Conservation (phyloP, 2,888 invertebrate genomes). For the Actias luna region DNA sequence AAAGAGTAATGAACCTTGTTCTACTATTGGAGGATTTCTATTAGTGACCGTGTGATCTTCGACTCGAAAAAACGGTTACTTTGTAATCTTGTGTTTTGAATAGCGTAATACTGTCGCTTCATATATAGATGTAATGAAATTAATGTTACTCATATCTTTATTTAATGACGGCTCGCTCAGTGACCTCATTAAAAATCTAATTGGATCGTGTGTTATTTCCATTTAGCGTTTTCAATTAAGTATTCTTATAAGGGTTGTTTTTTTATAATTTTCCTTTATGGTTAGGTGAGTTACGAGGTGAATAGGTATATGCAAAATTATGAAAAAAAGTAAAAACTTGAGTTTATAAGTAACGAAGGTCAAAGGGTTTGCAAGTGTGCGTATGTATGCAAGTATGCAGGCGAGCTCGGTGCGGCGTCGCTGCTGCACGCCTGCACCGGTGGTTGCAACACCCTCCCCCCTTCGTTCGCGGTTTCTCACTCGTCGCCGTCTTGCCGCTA, state of each 20-base stretch:
- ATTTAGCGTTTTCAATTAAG: neutral
- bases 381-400: constrained; percentile 80
- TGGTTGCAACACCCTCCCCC: constrained; percentile 82
- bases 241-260: constrained; percentile 13
- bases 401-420: constrained; percentile 79
- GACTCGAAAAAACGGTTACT: constrained; percentile 20
- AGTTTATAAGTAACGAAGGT: constrained; percentile 79
- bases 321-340: constrained; percentile 68
- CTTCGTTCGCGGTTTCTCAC: constrained; percentile 79
- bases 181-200: constrained; percentile 28
- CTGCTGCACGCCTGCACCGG: constrained; percentile 82
- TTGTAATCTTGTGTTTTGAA: constrained; percentile 8
- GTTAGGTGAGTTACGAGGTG: constrained; percentile 19
- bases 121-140: constrained; percentile 1
- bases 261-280: constrained; percentile 3
- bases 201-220: constrained; percentile 19
- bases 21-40: constrained; percentile 69
- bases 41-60: constrained; percentile 74
- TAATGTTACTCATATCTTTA: neutral
- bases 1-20: constrained; percentile 82
- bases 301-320: constrained; percentile 38
- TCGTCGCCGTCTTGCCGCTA: constrained; percentile 80
- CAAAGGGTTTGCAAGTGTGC: constrained; percentile 74
- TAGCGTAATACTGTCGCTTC: neutral
- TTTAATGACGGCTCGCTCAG: neutral